Evolutionary conservation across 2,113 vertebrate species (phyloP).

Genomic region (Rutilus rutilus): DNA sequence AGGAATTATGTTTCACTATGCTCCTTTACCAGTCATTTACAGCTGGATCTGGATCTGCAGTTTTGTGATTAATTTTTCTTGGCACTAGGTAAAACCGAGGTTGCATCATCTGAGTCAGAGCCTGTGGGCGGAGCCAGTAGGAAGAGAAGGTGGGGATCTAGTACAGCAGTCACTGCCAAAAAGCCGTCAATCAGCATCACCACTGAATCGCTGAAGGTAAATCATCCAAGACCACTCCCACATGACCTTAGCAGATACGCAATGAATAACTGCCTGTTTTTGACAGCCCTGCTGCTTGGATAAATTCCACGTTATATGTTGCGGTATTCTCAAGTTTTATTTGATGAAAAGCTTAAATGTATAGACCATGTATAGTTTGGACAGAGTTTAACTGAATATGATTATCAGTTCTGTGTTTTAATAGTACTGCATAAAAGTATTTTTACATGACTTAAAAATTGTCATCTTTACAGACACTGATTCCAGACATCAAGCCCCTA

Average conservation of each 20-base stretch:
- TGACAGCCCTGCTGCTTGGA: background rate
- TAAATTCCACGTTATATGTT: background rate
- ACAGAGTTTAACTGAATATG: background rate
- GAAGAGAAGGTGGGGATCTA: slow-evolving; percentile 91
- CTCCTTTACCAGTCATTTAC: background rate
- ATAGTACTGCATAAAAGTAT: background rate
- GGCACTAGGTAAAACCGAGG: slow-evolving; percentile 61
- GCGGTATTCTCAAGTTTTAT: background rate
- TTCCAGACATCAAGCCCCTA: slow-evolving; percentile 87
- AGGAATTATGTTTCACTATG: background rate
- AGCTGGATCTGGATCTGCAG: background rate
- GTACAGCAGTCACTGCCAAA: slow-evolving; percentile 87
- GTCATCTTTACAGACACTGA: slow-evolving; percentile 80
- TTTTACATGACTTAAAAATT: background rate
- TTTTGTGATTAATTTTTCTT: background rate
- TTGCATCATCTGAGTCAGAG: slow-evolving; percentile 73
- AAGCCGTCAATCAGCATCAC: slow-evolving; percentile 93
- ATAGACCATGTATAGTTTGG: background rate
- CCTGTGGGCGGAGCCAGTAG: slow-evolving; percentile 78
- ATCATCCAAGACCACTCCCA: too few species aligned
- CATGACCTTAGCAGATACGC: background rate
- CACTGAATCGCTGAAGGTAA: slow-evolving; percentile 91
- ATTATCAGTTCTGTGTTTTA: background rate
- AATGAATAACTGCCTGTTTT: background rate
- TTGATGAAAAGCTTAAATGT: background rate